phyloP scores from a whole-genome alignment of 2,113 vertebrate genomes.

The Pampusana beccarii region DNA sequence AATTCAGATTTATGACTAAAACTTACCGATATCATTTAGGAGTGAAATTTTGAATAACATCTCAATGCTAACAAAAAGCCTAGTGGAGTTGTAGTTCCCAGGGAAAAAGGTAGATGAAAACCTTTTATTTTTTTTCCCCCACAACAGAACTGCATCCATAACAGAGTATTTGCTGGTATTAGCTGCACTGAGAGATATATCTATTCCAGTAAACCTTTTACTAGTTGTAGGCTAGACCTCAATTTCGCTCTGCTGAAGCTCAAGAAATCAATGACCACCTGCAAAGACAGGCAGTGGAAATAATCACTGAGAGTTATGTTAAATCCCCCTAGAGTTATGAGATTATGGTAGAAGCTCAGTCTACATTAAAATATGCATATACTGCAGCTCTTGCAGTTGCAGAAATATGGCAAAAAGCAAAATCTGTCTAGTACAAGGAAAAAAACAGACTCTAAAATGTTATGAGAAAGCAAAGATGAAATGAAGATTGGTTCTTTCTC shows the following conservation, averaged over 20 bases:
- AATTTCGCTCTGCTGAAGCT: constrained; percentile 61
- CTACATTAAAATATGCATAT: constrained; percentile 43
- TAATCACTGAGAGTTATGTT: constrained; percentile 66
- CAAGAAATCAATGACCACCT: constrained; percentile 66
- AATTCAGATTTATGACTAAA: constrained; percentile 20
- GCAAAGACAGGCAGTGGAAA: constrained; percentile 59
- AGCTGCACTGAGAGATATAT: constrained; percentile 45
- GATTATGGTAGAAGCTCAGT: constrained; percentile 44
- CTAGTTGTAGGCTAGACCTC: constrained; percentile 53
- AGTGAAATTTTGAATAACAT: constrained; percentile 31
- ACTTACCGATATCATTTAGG: background rate
- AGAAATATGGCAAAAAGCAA: background rate
- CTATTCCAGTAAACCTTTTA: constrained; percentile 67
- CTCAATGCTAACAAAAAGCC: background rate
- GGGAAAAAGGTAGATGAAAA: background rate
- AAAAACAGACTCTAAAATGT: background rate
- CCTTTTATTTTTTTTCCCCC: background rate
- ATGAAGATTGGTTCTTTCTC: background rate
- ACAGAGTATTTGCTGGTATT: constrained; percentile 25
- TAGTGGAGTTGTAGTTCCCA: background rate
- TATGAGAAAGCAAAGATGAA: background rate
- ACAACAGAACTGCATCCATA: constrained; percentile 23
- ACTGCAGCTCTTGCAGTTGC: background rate
- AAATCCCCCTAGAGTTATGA: constrained; percentile 60
- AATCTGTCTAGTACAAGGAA: background rate